phyloP scores from a whole-genome alignment of 2,113 vertebrate species.

The Channa argus region DNA sequence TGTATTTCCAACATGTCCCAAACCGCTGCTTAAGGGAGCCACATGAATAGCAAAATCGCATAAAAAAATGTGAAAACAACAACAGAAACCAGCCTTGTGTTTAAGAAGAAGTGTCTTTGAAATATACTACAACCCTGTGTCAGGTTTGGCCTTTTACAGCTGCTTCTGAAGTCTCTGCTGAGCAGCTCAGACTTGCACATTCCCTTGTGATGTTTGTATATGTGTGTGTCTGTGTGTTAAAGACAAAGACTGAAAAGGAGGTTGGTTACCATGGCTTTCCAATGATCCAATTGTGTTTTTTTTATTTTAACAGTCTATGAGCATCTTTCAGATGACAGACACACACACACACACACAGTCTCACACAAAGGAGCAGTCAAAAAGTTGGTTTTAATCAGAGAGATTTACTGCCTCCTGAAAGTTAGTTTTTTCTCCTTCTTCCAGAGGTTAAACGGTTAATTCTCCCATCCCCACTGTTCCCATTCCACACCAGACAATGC shows the following conservation, averaged over 20 bases:
- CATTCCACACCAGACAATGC: conserved; percentile 50
- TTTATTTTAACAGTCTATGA: conserved; percentile 77
- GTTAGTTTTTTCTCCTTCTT: conserved; percentile 34
- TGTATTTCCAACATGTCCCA: too few species aligned
- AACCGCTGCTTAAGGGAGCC: too few species aligned
- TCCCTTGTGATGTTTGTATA: conserved; percentile 27
- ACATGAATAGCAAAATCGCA: not conserved
- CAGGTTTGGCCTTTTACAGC: conserved; percentile 26
- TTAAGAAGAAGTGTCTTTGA: not conserved
- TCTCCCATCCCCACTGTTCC: conserved; percentile 50
- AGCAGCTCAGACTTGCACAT: conserved; percentile 26
- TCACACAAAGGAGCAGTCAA: conserved; percentile 58
- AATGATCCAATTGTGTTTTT: conserved; percentile 21
- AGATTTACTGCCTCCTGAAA: conserved; percentile 65
- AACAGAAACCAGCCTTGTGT: too few species aligned
- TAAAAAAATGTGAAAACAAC: not conserved
- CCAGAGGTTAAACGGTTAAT: conserved; percentile 65
- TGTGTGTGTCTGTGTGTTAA: conserved; percentile 25
- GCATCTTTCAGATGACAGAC: conserved; percentile 65
- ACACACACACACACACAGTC: conserved; percentile 54
- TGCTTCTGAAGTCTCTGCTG: conserved; percentile 16
- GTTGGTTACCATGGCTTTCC: conserved; percentile 68
- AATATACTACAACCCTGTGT: conserved; percentile 31
- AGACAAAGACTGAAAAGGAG: conserved; percentile 20
- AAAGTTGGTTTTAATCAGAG: conserved; percentile 69